Evolutionary conservation across 2,113 vertebrate genomes (phyloP).

Genomic region (western clawed frog (Xenopus tropicalis)): DNA sequence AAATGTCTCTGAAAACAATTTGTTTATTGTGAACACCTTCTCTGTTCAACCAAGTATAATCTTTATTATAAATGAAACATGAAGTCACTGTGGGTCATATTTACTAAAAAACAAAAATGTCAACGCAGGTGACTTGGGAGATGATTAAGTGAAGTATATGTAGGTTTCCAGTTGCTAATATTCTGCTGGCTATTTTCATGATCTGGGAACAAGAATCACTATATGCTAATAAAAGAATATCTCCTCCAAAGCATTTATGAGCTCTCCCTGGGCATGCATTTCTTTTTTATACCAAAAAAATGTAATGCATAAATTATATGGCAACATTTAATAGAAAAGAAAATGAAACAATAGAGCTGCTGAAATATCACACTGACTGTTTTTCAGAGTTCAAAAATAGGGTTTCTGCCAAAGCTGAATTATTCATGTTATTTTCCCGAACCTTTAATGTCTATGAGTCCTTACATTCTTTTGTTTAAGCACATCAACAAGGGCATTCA

Average conservation of each 20-base stretch:
- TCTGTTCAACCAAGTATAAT: neutral
- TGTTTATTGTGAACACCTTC: too few species aligned
- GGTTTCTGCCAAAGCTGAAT: too few species aligned
- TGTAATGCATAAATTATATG: conserved; percentile 19
- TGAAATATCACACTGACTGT: too few species aligned
- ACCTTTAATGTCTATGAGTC: too few species aligned
- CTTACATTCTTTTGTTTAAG: too few species aligned
- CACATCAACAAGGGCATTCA: too few species aligned
- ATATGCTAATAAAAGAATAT: conserved; percentile 2
- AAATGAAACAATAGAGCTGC: too few species aligned
- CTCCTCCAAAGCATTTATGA: conserved; percentile 1
- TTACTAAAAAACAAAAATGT: neutral
- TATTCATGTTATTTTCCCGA: too few species aligned
- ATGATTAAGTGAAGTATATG: conserved; percentile 1
- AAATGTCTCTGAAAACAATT: too few species aligned
- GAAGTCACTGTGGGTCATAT: conserved; percentile 2
- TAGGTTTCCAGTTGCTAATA: conserved; percentile 4
- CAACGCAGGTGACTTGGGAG: neutral
- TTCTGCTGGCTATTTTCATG: neutral
- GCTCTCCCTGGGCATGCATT: neutral
- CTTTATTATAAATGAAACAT: neutral
- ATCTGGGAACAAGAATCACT: neutral
- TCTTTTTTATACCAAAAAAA: neutral
- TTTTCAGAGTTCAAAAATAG: too few species aligned
- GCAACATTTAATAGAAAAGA: neutral